Conservation (phyloP, 2,113 vertebrate species). For the Ageneiosus marmoratus region DNA sequence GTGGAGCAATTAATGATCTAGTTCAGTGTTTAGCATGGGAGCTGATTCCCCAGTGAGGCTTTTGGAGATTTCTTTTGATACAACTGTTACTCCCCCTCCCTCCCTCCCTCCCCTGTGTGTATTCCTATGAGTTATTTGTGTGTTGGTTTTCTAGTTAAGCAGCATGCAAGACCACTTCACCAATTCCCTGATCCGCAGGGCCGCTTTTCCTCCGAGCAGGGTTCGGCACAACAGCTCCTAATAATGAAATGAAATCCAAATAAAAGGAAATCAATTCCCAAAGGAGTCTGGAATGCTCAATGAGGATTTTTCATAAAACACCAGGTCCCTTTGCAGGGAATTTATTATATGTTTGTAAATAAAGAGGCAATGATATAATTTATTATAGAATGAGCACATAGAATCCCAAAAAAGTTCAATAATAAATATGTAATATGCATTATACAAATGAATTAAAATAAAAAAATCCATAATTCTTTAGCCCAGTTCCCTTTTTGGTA, state of each 20-base stretch:
- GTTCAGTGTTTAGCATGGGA: slow-evolving; percentile 76
- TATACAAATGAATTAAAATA: not conserved
- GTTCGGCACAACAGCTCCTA: slow-evolving; percentile 63
- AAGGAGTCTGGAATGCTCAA: slow-evolving; percentile 62
- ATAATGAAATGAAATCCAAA: slow-evolving; percentile 58
- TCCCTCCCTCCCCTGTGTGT: slow-evolving; percentile 42
- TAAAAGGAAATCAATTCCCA: slow-evolving; percentile 58
- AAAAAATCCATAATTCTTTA: not conserved
- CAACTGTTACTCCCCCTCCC: slow-evolving; percentile 32
- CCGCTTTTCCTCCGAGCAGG: slow-evolving; percentile 65
- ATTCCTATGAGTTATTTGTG: slow-evolving; percentile 71
- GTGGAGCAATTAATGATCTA: slow-evolving; percentile 75
- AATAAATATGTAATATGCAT: not conserved
- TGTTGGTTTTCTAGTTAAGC: slow-evolving; percentile 73
- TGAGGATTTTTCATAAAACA: slow-evolving; percentile 56
- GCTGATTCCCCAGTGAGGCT: slow-evolving; percentile 64
- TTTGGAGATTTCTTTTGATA: slow-evolving; percentile 74
- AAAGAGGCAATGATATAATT: not conserved
- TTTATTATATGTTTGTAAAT: not conserved
- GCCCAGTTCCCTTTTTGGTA: not conserved
- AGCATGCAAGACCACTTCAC: slow-evolving; percentile 69
- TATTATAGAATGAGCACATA: not conserved
- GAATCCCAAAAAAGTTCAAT: not conserved
- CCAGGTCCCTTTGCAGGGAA: not conserved
- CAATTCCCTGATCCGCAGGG: slow-evolving; percentile 72